These are phyloP conservation scores for Plecotus auritus DNA, from an alignment of 2,113 vertebrate species.

Conservation along the genomic window DNA sequence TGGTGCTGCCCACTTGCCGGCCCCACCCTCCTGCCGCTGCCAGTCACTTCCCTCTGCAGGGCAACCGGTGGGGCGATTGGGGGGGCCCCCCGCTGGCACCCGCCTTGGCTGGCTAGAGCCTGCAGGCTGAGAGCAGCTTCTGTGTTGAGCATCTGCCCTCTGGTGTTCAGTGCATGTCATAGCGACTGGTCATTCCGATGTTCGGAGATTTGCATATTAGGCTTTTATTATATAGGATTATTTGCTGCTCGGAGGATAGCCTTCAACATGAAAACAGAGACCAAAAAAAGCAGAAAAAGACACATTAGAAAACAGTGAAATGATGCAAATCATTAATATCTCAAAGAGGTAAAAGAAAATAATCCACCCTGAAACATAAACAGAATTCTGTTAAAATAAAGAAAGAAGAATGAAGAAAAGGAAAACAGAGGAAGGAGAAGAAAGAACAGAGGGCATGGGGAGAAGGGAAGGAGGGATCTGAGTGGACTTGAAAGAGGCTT, in stretches of 20 bases:
- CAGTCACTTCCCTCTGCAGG: too few species aligned
- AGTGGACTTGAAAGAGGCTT: not conserved
- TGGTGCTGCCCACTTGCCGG: too few species aligned
- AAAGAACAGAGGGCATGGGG: not conserved
- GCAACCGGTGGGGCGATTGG: too few species aligned
- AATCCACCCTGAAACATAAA: not conserved
- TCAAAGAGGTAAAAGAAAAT: not conserved
- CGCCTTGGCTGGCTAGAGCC: too few species aligned
- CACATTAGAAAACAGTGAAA: not conserved
- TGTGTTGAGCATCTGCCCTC: too few species aligned
- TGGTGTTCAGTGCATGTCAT: too few species aligned
- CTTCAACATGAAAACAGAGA: not conserved
- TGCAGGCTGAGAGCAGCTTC: too few species aligned
- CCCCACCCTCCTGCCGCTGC: too few species aligned
- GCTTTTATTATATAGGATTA: too few species aligned
- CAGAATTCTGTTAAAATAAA: not conserved
- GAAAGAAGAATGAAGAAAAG: not conserved
- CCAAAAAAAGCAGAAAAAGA: not conserved
- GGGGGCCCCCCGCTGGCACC: too few species aligned
- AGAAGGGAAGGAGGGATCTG: not conserved
- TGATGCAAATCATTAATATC: not conserved
- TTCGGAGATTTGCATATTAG: too few species aligned
- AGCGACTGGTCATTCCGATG: too few species aligned
- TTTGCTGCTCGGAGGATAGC: not conserved
- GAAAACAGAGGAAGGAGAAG: not conserved